phyloP scores from a whole-genome alignment of 92 coral and sea anemone species.

The Paragorgia papillata region DNA sequence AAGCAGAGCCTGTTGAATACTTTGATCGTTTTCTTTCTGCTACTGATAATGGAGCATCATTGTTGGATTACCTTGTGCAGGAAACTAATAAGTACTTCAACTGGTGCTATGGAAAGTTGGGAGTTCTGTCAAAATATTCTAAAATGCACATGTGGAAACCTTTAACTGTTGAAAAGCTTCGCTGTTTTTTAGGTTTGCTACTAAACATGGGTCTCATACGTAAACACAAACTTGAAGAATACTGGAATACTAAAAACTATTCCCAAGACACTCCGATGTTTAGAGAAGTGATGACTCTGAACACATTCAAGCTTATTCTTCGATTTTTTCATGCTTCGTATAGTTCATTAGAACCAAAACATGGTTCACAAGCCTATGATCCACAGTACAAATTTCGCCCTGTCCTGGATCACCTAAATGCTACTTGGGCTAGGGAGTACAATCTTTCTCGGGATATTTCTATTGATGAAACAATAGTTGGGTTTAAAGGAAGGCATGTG shows the following conservation, averaged over 20 bases:
- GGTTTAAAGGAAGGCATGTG: conserved; percentile 5
- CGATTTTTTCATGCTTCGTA: conserved; percentile 23
- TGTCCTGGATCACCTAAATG: not conserved
- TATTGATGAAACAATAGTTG: conserved; percentile 21
- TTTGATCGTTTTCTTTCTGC: too few species aligned
- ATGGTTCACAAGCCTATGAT: not conserved
- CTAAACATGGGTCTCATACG: conserved; percentile 19
- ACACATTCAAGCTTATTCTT: conserved; percentile 23
- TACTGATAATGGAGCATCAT: not conserved
- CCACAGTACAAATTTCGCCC: not conserved
- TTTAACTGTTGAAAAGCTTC: not conserved
- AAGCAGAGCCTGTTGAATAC: too few species aligned
- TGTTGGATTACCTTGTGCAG: not conserved
- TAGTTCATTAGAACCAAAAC: conserved; percentile 6
- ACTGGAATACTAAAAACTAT: too few species aligned
- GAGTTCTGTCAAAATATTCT: not conserved
- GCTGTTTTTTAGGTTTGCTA: not conserved
- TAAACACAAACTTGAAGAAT: conserved; percentile 3
- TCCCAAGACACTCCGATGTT: conserved; percentile 44
- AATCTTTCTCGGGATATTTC: not conserved
- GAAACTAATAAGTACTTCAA: conserved; percentile 24
- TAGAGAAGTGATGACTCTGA: conserved; percentile 15
- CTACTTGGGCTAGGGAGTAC: conserved; percentile 13
- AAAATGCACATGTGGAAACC: conserved; percentile 7
- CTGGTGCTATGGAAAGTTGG: not conserved